Evolutionary conservation across 2,888 invertebrate genomes (phyloP), one percentile per base, ranked within the genome.

Genomic region (Rhamnusium bicolor): DNA sequence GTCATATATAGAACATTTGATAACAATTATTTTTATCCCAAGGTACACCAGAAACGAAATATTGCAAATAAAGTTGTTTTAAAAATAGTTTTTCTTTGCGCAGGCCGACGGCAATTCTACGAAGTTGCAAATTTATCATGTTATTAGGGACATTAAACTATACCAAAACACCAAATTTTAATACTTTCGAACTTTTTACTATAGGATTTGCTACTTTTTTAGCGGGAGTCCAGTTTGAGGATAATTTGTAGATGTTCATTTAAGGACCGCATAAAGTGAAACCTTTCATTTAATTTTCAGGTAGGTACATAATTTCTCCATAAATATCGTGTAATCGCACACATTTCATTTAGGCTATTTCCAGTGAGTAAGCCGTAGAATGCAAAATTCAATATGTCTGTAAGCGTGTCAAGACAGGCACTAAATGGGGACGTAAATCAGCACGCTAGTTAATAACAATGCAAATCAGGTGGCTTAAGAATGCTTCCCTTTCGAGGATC

Each of bases 381-480:
- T 56, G 69, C 69, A 62, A 73, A 76, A 71, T 65, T 74, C 63
- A 74, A 76, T 76, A 74, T 72, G 56, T 49, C 67, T 56, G 69
- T 63, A 46, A 70, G 56, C 66, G 63, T 66, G 73, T 71, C 60
- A 69, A 21, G 69, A 58, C 40, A 62, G 58, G 63, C 53, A 56
- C 66, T 58, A 76, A 78, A 77, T 76, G 69, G 78, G 75, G 73
- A 72, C 81, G 83, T 84, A 85, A 84, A 85, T 85, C 85, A 82
- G 77, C 76, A 77, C 71, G 73, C 75, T 83, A 83, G 83, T 85
- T 85, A 86, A 86, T 86, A 86, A 86, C 85, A 84, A 86, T 86
- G 86, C 85, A 86, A 86, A 86, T 86, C 83, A 84, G 85, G 82
- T 80, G 82, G 80, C 80, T 83, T 83, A 83, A 81, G 82, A 81